phyloP scores from a whole-genome alignment of 2,113 vertebrate genomes.

The Lophius piscatorius region DNA sequence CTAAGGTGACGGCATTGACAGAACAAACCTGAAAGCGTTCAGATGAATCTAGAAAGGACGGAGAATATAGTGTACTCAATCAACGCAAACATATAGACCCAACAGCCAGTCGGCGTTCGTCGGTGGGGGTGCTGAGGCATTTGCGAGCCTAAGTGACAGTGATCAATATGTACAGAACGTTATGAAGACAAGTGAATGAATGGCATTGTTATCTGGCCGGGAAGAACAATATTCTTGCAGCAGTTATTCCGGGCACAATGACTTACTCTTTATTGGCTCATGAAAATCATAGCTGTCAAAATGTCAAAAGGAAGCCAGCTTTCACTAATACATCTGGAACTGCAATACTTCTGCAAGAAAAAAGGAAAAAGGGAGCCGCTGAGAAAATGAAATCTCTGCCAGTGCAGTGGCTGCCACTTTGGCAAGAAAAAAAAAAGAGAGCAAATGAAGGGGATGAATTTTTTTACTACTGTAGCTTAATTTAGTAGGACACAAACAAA shows the following conservation, averaged over 20 bases:
- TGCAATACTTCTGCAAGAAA: constrained; percentile 27
- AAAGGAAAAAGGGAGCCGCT: neutral
- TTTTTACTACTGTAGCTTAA: constrained; percentile 46
- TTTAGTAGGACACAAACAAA: constrained; percentile 55
- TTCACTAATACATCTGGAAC: constrained; percentile 55
- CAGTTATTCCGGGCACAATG: constrained; percentile 49
- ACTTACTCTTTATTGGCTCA: constrained; percentile 50
- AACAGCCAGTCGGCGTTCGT: too few relatives aligned
- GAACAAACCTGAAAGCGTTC: too few relatives aligned
- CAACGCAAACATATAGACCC: constrained; percentile 4
- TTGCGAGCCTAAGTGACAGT: too few relatives aligned
- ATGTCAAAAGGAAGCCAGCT: constrained; percentile 50
- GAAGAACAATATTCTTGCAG: constrained; percentile 43
- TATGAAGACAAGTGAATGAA: constrained; percentile 39
- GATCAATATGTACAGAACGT: constrained; percentile 57
- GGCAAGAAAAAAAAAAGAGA: constrained; percentile 30
- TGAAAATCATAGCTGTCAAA: constrained; percentile 62
- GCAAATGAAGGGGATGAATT: constrained; percentile 13
- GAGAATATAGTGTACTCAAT: neutral
- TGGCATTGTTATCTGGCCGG: constrained; percentile 23
- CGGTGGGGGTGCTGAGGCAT: too few relatives aligned
- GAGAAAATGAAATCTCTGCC: constrained; percentile 50
- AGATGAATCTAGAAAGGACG: too few relatives aligned
- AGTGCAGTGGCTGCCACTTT: constrained; percentile 46
- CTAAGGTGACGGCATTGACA: too few relatives aligned